Evolutionary conservation across 2,113 vertebrate genomes (phyloP).

Genomic region (Rattus norvegicus): DNA sequence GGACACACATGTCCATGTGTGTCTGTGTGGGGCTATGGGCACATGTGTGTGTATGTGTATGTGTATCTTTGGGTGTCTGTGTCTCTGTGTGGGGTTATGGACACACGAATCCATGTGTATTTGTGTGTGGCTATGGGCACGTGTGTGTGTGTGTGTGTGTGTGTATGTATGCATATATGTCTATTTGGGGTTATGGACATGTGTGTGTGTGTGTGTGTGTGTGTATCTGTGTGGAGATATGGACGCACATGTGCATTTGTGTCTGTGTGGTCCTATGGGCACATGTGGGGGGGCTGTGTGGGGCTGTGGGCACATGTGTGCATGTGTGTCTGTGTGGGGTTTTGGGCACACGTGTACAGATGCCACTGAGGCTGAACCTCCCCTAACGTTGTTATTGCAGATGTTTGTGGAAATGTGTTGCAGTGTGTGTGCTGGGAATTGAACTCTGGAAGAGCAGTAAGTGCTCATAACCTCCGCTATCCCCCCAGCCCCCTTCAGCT

Average conservation of each 20-base stretch:
- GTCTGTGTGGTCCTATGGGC: too few species aligned
- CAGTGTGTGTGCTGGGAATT: not conserved
- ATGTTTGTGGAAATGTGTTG: not conserved
- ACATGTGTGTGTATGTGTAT: not conserved
- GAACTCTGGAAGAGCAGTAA: not conserved
- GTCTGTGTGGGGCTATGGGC: not conserved
- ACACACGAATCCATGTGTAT: not conserved
- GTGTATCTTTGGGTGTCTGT: too few species aligned
- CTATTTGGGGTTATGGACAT: not conserved
- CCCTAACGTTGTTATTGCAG: too few species aligned
- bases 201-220: not conserved
- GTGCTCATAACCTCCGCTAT: not conserved
- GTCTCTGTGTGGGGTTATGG: not conserved
- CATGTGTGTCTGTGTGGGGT: too few species aligned
- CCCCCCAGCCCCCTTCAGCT: not conserved
- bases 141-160: not conserved
- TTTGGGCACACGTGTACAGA: not conserved
- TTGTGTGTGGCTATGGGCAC: not conserved
- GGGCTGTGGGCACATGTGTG: not conserved
- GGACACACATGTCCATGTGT: not conserved
- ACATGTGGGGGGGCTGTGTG: not conserved
- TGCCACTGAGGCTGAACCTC: not conserved
- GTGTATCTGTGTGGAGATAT: not conserved
- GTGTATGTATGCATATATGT: too few species aligned
- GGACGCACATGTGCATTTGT: not conserved